Conservation (phyloP, 2,888 invertebrate species). For the Ethmia dodecea region DNA sequence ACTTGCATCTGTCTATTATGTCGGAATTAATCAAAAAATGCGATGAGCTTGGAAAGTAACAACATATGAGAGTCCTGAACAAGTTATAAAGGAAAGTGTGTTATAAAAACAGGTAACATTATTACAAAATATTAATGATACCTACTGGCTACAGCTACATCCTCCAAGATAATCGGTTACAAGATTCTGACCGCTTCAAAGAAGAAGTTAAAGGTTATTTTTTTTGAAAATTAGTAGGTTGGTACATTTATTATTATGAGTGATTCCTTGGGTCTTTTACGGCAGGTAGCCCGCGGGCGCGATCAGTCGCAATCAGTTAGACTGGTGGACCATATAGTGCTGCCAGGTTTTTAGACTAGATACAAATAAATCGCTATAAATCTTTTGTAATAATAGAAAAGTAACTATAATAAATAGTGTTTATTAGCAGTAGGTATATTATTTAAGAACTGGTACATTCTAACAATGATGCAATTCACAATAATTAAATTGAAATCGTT, state of each 20-base stretch:
- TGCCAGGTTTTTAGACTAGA: slow-evolving; percentile 18
- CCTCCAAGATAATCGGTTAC: slow-evolving; percentile 45
- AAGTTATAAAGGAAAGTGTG: slow-evolving; percentile 33
- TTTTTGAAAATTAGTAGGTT: slow-evolving; percentile 66
- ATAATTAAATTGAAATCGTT: too few species aligned
- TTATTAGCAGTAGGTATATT: too few species aligned
- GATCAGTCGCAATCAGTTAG: slow-evolving; percentile 23
- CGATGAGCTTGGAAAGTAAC: slow-evolving; percentile 48
- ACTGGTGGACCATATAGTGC: too few species aligned
- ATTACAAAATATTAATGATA: slow-evolving; percentile 1
- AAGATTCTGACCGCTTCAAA: slow-evolving; percentile 33
- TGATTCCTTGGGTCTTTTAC: slow-evolving; percentile 69
- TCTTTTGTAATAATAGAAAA: too few species aligned
- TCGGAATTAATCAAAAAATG: slow-evolving; percentile 52
- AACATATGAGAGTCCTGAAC: slow-evolving; percentile 39
- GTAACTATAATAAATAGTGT: too few species aligned
- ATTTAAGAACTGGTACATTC: too few species aligned
- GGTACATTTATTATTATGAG: slow-evolving; percentile 72
- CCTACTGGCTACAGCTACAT: slow-evolving; percentile 12
- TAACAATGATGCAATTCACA: too few species aligned
- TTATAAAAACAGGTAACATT: slow-evolving; percentile 27
- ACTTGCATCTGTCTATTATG: slow-evolving; percentile 44
- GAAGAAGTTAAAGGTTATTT: slow-evolving; percentile 36
- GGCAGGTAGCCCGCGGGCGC: slow-evolving; percentile 68
- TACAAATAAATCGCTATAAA: too few species aligned